Percentiles rank a stretch among this genome's conserved stretches.
These are phyloP conservation scores for Petrocephalus zakoni DNA, from an alignment of 2,113 vertebrate genomes.

Conservation along the genomic window DNA sequence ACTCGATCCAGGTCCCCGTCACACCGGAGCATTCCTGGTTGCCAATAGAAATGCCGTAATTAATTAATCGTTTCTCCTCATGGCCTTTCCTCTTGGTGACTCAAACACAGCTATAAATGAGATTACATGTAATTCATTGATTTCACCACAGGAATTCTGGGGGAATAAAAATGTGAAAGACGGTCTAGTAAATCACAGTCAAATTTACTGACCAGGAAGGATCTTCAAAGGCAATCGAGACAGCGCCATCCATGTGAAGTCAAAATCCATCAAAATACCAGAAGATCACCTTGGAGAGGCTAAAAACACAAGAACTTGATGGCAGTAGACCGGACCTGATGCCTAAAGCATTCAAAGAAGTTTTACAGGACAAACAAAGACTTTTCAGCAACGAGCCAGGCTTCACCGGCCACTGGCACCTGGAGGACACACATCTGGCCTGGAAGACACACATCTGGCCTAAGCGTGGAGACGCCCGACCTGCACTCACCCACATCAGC, in stretches of 20 bases:
- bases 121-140: slow-evolving; percentile 25
- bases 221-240: not conserved
- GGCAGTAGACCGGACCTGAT: not conserved
- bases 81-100: not conserved
- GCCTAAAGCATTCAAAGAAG: not conserved
- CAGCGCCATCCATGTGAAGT: slow-evolving; percentile 23
- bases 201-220: not conserved
- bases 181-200: not conserved
- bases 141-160: slow-evolving; percentile 25
- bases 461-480: not conserved
- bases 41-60: not conserved
- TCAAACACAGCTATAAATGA: slow-evolving; percentile 12
- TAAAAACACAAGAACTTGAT: not conserved
- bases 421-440: not conserved
- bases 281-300: not conserved
- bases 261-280: not conserved
- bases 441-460: not conserved
- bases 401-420: not conserved
- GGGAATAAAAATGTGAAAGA: not conserved
- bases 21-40: not conserved
- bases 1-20: not conserved
- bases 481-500: not conserved
- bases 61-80: not conserved
- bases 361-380: not conserved
- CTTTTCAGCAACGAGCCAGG: not conserved